These are phyloP conservation scores for Myanophis thanlyinensis DNA, from an alignment of 2,113 vertebrate species.

Conservation along the genomic window DNA sequence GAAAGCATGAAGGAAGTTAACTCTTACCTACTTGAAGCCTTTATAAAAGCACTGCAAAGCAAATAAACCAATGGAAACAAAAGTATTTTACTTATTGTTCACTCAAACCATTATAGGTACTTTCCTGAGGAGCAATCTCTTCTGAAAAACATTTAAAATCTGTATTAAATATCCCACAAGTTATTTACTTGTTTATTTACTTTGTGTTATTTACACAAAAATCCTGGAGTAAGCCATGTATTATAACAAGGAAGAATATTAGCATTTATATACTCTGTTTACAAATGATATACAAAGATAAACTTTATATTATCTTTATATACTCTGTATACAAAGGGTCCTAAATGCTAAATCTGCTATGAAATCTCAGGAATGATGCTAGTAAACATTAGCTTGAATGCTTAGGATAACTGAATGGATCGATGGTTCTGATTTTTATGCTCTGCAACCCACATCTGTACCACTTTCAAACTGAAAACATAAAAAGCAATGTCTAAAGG, in stretches of 20 bases:
- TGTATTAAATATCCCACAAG: slow-evolving; percentile 12
- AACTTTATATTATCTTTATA: too few relatives aligned
- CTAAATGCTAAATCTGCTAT: not conserved
- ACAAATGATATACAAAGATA: not conserved
- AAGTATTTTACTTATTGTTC: not conserved
- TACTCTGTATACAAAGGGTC: not conserved
- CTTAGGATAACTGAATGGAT: not conserved
- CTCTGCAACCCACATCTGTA: not conserved
- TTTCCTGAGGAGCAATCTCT: slow-evolving; percentile 4
- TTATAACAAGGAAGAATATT: not conserved
- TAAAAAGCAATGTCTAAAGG: not conserved
- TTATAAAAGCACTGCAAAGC: not conserved
- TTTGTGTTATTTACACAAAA: not conserved
- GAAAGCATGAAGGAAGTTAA: slow-evolving; percentile 29
- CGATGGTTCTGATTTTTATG: not conserved
- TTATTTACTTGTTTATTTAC: too few relatives aligned
- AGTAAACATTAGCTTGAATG: not conserved
- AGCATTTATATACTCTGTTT: not conserved
- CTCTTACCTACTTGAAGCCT: slow-evolving; percentile 5
- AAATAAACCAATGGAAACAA: not conserved
- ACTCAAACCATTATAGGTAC: not conserved
- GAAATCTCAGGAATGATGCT: not conserved
- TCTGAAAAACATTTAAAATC: not conserved
- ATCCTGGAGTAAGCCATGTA: not conserved
- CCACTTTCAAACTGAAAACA: not conserved